Conservation (phyloP, 1,140 invertebrate species). For the Diprion similis region DNA sequence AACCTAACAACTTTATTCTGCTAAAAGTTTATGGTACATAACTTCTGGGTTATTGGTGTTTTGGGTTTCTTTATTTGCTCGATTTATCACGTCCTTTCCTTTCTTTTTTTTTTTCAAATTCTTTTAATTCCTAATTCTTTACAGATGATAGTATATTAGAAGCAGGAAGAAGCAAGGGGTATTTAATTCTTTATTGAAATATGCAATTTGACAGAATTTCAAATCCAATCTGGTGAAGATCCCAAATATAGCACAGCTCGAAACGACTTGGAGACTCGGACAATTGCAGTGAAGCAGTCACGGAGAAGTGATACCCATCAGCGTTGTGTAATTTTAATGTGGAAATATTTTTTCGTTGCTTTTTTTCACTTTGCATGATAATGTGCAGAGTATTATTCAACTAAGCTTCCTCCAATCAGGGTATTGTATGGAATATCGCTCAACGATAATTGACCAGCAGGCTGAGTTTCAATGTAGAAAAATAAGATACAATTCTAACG, state of each 20-base stretch:
- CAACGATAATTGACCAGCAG: not conserved
- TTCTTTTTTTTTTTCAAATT: not conserved
- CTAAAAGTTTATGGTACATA: slow-evolving; percentile 2
- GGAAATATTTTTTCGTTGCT: not conserved
- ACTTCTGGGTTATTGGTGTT: not conserved
- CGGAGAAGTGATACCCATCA: slow-evolving; percentile 11
- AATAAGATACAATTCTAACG: not conserved
- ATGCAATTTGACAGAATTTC: slow-evolving; percentile 3
- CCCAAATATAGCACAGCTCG: slow-evolving; percentile 11
- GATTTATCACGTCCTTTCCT: not conserved
- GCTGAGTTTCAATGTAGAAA: not conserved
- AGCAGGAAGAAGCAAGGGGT: slow-evolving; percentile 2
- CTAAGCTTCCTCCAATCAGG: not conserved
- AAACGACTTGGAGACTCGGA: slow-evolving; percentile 3
- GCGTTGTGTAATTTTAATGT: slow-evolving; percentile 1
- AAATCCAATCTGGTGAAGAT: slow-evolving; percentile 13
- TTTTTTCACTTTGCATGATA: not conserved
- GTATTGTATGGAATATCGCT: not conserved
- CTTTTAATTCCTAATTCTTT: not conserved
- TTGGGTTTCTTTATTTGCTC: not conserved
- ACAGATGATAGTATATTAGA: not conserved
- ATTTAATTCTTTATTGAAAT: slow-evolving; percentile 12
- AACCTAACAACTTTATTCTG: slow-evolving; percentile 11
- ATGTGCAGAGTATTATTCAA: not conserved
- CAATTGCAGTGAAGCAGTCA: slow-evolving; percentile 9